A percentile compares a stretch with the other conserved stretches of the same genome.
Evolutionary conservation across 2,888 invertebrate species (phyloP).

Genomic region (Meliscaeva auricollis): DNA sequence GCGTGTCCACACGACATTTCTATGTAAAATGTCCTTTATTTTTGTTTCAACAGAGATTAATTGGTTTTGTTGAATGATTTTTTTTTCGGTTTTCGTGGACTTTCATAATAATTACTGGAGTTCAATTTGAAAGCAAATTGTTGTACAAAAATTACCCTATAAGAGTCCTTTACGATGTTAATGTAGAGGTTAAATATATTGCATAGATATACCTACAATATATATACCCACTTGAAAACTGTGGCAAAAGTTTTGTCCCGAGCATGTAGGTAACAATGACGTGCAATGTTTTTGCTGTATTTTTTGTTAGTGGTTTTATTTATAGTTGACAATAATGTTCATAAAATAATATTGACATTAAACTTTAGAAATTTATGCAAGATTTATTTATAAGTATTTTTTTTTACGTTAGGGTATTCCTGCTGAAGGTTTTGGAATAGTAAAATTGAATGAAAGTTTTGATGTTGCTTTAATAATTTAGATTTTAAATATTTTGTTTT

Average conservation of each 20-base stretch:
- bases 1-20: conserved; percentile 46
- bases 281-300: background rate
- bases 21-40: conserved; percentile 40
- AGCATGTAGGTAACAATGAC: background rate
- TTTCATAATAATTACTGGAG: conserved; percentile 19
- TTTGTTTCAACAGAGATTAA: conserved; percentile 30
- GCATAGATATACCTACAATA: no score
- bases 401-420: background rate
- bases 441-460: no score
- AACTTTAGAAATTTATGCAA: background rate
- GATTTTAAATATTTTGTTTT: no score
- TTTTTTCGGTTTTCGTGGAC: background rate
- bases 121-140: conserved; percentile 32
- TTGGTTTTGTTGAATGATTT: conserved; percentile 6
- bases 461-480: no score
- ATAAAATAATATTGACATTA: background rate
- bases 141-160: conserved; percentile 15
- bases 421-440: background rate
- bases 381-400: no score
- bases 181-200: no score
- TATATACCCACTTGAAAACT: background rate
- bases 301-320: background rate
- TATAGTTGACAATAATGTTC: background rate
- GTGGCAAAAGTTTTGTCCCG: conserved; percentile 30
- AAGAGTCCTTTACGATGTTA: background rate